Evolutionary conservation across 2,888 invertebrate species (phyloP).

Genomic region (Blomia tropicalis): DNA sequence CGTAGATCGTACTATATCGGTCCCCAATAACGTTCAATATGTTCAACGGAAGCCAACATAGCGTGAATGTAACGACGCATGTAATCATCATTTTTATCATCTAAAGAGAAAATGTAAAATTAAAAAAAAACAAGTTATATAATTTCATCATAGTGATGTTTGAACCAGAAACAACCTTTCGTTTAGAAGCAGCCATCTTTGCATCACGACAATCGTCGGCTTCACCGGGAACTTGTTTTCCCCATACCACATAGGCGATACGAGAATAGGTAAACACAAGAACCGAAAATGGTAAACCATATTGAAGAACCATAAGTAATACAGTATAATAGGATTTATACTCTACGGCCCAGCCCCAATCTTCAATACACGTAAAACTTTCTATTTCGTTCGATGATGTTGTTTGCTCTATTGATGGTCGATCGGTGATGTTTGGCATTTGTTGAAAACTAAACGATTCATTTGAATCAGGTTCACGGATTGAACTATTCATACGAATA

Average conservation of each 20-base stretch:
- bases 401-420: neutral
- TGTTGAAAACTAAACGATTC: neutral
- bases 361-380: slow-evolving; percentile 31
- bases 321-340: slow-evolving; percentile 49
- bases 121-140: neutral
- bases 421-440: neutral
- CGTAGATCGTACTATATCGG: slow-evolving; percentile 38
- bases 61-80: slow-evolving; percentile 42
- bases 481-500: neutral
- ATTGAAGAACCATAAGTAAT: slow-evolving; percentile 62
- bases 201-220: slow-evolving; percentile 65
- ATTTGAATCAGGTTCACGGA: neutral
- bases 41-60: slow-evolving; percentile 43
- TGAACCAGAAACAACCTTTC: slow-evolving; percentile 56
- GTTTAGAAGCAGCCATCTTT: slow-evolving; percentile 64
- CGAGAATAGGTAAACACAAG: slow-evolving; percentile 67
- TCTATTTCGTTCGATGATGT: neutral
- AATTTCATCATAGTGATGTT: no score
- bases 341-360: slow-evolving; percentile 31
- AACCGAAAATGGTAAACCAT: slow-evolving; percentile 60
- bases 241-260: slow-evolving; percentile 73
- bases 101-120: slow-evolving; percentile 34
- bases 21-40: slow-evolving; percentile 17
- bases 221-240: slow-evolving; percentile 68
- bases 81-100: slow-evolving; percentile 46